These are phyloP conservation scores for Danaus chrysippus DNA, from an alignment of 2,888 invertebrate genomes.

Conservation along the genomic window DNA sequence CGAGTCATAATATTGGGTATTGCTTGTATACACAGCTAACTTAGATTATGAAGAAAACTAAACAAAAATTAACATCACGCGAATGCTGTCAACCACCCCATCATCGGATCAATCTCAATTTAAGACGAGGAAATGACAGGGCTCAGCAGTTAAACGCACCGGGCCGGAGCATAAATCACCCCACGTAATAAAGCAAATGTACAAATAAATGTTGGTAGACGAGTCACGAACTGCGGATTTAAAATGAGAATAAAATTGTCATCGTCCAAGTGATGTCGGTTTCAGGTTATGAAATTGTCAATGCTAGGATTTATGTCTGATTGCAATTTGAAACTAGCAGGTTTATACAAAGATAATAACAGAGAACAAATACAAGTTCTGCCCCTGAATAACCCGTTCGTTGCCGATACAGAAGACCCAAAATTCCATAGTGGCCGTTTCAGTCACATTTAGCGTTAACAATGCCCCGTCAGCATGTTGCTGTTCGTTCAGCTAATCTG, in stretches of 20 bases:
- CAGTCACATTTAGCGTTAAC: slow-evolving; percentile 8
- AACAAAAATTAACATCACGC: slow-evolving; percentile 48
- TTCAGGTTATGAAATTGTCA: slow-evolving; percentile 7
- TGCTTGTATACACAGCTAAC: background rate
- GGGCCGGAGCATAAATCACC: slow-evolving; percentile 73
- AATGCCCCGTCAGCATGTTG: slow-evolving; percentile 21
- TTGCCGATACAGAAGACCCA: background rate
- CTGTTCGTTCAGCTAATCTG: slow-evolving; percentile 30
- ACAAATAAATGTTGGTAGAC: slow-evolving; percentile 54
- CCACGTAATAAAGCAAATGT: slow-evolving; percentile 71
- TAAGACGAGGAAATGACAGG: slow-evolving; percentile 75
- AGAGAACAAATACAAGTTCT: background rate
- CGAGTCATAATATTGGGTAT: slow-evolving; percentile 5
- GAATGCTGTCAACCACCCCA: slow-evolving; percentile 51
- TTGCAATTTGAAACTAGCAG: slow-evolving; percentile 2
- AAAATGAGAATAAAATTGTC: slow-evolving; percentile 24
- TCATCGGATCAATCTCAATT: slow-evolving; percentile 76
- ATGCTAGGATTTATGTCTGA: slow-evolving; percentile 1
- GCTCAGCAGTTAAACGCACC: slow-evolving; percentile 76
- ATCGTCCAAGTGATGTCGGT: slow-evolving; percentile 13
- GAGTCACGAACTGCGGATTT: slow-evolving; percentile 33
- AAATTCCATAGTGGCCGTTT: slow-evolving; percentile 3
- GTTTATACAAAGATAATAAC: slow-evolving; percentile 7
- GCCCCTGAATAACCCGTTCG: background rate
- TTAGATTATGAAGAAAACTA: slow-evolving; percentile 8